phyloP scores from a whole-genome alignment of 2,797 vertebrate genomes.

The Cirrhinus mrigala region DNA sequence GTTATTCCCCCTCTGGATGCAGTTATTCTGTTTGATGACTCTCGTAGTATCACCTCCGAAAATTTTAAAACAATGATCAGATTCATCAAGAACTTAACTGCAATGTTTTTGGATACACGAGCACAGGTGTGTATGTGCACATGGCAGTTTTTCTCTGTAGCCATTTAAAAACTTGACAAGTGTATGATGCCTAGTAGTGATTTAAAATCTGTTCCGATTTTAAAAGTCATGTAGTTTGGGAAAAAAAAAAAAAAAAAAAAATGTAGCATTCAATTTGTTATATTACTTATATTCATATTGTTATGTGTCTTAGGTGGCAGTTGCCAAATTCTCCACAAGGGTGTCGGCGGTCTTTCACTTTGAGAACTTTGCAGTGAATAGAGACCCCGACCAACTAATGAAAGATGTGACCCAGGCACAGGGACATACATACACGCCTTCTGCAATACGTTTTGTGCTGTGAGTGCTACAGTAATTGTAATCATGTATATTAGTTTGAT shows the following conservation, averaged over 20 bases:
- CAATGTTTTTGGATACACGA: slow-evolving; percentile 49
- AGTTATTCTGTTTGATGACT: slow-evolving; percentile 70
- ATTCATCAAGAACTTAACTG: slow-evolving; percentile 63
- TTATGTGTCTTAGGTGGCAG: slow-evolving; percentile 60
- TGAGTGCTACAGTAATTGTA: slow-evolving; percentile 42
- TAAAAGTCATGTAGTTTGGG: neutral
- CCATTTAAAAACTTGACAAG: neutral
- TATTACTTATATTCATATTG: no score
- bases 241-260: neutral
- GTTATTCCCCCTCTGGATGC: slow-evolving; percentile 64
- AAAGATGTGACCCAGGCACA: slow-evolving; percentile 46
- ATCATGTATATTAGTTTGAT: neutral
- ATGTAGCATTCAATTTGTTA: no score
- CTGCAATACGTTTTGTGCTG: slow-evolving; percentile 65
- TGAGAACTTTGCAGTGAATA: slow-evolving; percentile 49
- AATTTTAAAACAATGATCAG: slow-evolving; percentile 60
- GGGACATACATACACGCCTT: slow-evolving; percentile 62
- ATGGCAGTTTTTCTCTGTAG: neutral
- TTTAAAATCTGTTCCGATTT: neutral
- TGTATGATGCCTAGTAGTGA: neutral
- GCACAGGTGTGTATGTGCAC: slow-evolving; percentile 55
- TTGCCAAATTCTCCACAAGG: slow-evolving; percentile 65
- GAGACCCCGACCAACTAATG: slow-evolving; percentile 57
- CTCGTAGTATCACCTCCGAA: slow-evolving; percentile 45
- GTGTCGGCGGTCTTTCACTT: slow-evolving; percentile 59